Percentiles rank a stretch among this genome's conserved stretches.
Conservation (phyloP, 1,140 invertebrate genomes). For the Sarcophaga bullata region DNA sequence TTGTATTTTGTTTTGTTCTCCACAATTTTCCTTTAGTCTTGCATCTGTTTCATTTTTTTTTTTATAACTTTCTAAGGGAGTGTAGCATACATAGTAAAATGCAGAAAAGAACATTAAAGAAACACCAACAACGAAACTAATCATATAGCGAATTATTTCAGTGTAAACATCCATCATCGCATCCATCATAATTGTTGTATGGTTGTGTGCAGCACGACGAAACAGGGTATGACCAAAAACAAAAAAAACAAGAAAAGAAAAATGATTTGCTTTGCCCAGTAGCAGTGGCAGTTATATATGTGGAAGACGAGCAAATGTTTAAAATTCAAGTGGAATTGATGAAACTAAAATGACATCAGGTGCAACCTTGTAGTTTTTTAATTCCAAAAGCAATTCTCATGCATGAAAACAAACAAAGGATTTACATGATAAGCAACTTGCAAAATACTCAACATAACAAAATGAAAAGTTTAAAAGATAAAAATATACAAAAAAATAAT, state of each 20-base stretch:
- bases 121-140: too few relatives aligned
- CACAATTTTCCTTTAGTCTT: too few relatives aligned
- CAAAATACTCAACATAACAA: background rate
- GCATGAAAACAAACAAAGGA: background rate
- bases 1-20: background rate
- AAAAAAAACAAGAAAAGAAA: too few relatives aligned
- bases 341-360: conserved; percentile 21
- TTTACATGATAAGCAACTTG: background rate
- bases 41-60: background rate
- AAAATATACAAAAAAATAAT: background rate
- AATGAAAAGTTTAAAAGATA: background rate
- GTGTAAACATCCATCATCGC: background rate
- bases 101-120: background rate
- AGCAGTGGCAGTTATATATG: too few relatives aligned
- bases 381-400: conserved; percentile 10
- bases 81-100: background rate
- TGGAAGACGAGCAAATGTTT: background rate
- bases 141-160: too few relatives aligned
- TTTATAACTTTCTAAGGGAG: conserved; percentile 13
- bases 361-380: conserved; percentile 17
- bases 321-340: conserved; percentile 15
- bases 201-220: background rate
- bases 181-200: conserved; percentile 9
- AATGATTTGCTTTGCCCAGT: too few relatives aligned
- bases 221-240: background rate